Percentiles rank a stretch among this genome's conserved stretches.
These are phyloP conservation scores for Syngnathoides biaculeatus DNA, from an alignment of 2,113 vertebrate species.

Conservation along the genomic window DNA sequence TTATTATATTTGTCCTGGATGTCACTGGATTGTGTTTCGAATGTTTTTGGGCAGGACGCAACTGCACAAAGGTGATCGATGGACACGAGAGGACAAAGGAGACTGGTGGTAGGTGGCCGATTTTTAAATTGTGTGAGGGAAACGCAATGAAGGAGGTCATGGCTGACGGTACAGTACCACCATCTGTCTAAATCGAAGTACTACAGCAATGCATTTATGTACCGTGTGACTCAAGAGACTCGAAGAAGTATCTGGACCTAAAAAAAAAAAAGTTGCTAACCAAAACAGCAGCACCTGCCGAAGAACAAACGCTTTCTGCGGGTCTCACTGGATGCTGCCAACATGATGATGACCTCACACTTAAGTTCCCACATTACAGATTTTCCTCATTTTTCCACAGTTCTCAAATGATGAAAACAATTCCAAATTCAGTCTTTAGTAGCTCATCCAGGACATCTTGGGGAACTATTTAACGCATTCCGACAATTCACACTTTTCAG, in stretches of 20 bases:
- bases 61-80: constrained; percentile 59
- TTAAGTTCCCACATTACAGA: neutral
- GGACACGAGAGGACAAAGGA: constrained; percentile 69
- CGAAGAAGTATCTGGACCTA: too few species aligned
- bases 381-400: too few species aligned
- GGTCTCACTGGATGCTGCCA: too few species aligned
- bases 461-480: too few species aligned
- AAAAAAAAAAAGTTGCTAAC: neutral
- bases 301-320: too few species aligned
- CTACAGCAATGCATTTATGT: constrained; percentile 44
- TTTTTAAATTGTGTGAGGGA: constrained; percentile 39
- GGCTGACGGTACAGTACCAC: constrained; percentile 76
- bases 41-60: neutral
- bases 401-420: too few species aligned
- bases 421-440: too few species aligned
- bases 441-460: too few species aligned
- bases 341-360: too few species aligned
- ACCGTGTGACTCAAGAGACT: too few species aligned
- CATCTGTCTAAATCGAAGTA: constrained; percentile 58
- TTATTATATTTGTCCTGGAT: neutral
- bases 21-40: neutral
- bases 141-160: constrained; percentile 41
- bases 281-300: neutral
- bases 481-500: too few species aligned
- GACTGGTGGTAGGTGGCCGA: constrained; percentile 59